Base-by-base conservation (phyloP, 37 sponge, comb jelly and placozoan genomes). In the Ianthella basta region DNA sequence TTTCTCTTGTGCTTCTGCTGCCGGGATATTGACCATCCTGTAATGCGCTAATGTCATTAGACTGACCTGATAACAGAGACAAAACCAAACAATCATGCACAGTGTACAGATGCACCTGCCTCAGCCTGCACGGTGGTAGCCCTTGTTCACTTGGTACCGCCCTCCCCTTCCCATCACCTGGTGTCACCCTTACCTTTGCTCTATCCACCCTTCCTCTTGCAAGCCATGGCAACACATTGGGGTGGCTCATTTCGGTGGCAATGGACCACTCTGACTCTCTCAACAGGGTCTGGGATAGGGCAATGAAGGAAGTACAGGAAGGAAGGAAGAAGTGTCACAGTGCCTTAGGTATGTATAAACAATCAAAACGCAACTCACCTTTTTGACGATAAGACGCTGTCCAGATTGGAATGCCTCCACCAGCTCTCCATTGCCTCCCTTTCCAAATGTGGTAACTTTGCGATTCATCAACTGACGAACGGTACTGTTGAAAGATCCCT, bases 401-500 rank as follows among this genome's bases (percentile, higher is more conserved):
- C 34, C 34, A 30, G 29, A 35, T 1, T 69, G 34, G 70, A 69
- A 69, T n/a, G 70, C 70, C 34, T 69, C 70, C 29, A 69, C 70
- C 19, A 69, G 1, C 6, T 69, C 70, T 69, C 70, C 70, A 69
- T 69, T 69, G 4, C 70, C 70, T 69, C 70, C 70, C 34, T 18
- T 35, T 69, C 70, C 70, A 30, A 69, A 18, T n/a, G 33, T 30
- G 34, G 29, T 30, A 35, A 69, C 33, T 16, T 30, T 33, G 1
- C 34, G 29, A 30, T 69, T 69, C 70, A 69, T 69, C 70, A 69
- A 30, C 70, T 69, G 10, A 34, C 34, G 70, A 18, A 69, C 70
- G 27, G 1, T 32, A 33, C 70, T 30, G 34, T 30, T 35, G 34
- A 10, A 69, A 4, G 70, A 13, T 18, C 70, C 70, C 27, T 69